Evolutionary conservation across 2,797 vertebrate genomes (phyloP).

Genomic region (Ispidina lecontei): DNA sequence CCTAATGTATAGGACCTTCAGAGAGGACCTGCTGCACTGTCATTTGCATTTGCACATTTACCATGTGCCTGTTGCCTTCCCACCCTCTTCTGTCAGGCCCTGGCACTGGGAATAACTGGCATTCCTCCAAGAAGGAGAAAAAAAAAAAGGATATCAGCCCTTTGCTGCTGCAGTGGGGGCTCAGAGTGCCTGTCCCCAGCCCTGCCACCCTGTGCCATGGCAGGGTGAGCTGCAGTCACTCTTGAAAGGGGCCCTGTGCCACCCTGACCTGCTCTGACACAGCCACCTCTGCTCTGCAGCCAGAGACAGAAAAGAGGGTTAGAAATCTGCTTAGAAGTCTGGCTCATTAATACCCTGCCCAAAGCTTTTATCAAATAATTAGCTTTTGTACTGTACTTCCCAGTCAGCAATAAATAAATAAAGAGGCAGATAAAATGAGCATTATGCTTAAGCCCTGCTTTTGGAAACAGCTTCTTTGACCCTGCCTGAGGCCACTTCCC

Average conservation of each 20-base stretch:
- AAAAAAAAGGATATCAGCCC: not conserved
- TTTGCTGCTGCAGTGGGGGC: not conserved
- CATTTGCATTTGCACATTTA: fast-evolving
- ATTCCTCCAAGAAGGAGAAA: not conserved
- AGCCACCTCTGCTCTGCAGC: not conserved
- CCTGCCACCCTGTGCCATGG: not conserved
- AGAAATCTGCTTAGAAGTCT: slow-evolving; percentile 22
- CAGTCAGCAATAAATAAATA: slow-evolving; percentile 36
- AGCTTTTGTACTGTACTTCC: slow-evolving; percentile 16
- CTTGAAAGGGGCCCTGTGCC: not conserved
- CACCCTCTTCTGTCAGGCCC: not conserved
- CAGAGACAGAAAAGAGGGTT: not conserved
- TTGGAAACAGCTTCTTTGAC: not conserved
- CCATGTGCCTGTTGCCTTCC: fast-evolving
- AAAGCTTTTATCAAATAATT: slow-evolving; percentile 45
- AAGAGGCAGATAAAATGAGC: not conserved
- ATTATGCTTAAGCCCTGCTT: not conserved
- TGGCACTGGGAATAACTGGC: fast-evolving
- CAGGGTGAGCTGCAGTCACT: not conserved
- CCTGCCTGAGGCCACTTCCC: not conserved
- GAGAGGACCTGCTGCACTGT: not conserved
- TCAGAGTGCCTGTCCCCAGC: fast-evolving
- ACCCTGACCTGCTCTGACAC: not conserved
- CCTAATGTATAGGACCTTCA: not conserved
- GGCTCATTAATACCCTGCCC: slow-evolving; percentile 9